Evolutionary conservation across 2,888 invertebrate genomes (phyloP), one percentile per base, ranked within the genome.

Genomic region (Drosophila barbarae): DNA sequence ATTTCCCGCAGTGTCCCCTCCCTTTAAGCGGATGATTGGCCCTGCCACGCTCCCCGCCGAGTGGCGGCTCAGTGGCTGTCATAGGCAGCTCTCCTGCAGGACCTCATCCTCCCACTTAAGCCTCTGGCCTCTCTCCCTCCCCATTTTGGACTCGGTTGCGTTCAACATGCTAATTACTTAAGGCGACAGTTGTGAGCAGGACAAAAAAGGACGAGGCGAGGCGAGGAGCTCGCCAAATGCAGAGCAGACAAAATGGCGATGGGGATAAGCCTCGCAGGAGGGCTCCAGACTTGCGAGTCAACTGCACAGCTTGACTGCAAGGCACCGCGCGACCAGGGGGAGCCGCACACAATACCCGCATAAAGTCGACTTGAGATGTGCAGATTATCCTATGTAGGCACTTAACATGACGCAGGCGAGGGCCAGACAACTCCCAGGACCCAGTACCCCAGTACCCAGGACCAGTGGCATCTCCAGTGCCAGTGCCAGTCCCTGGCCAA

Each of bases 301-400:
- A 61, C 34, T 70, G 56, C 69, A 65, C 66, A 64, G 53, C 56
- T 50, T 56, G 71, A 65, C 72, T 64, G 41, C 41, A 49, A 18
- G 49, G 32, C 15, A 47, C 15, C n/a, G 46, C 39, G 15, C 18
- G 10, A 13, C 30, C 2, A 34, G 55, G 23, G 67, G 67, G 63
- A 60, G 68, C 64, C 64, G 63, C 72, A 64, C 74, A 74, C 77
- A 79, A 77, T 60, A 38, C 46, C 61, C 59, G 59, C 13, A 60
- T 72, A 81, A 71, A 70, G 76, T 77, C 63, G 80, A 66, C 78
- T 85, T 75, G 86, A 84, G 78, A 72, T 77, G 82, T 70, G 81
- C 67, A 84, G 85, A 85, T 85, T 81, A 81, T 81, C 84, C 85
- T 77, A 63, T 81, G 84, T 84, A 81, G 81, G 81, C 85, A 82